Base-by-base conservation (phyloP, 2,888 invertebrate species). In the Platynereis dumerilii region DNA sequence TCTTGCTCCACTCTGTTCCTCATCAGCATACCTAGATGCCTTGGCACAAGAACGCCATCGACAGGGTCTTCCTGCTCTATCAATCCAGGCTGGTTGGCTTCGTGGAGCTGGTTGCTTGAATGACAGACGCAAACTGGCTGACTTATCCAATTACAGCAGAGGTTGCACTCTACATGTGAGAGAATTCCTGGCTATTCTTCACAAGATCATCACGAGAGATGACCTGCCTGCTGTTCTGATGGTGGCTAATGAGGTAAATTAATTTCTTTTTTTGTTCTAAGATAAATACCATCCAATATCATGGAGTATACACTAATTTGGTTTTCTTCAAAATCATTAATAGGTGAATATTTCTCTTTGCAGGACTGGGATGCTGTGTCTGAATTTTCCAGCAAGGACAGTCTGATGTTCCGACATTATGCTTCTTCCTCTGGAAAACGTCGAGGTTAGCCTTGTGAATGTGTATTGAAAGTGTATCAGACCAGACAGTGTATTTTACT, bases 161-260 rank as follows among this genome's bases (percentile, higher is more conserved):
- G 27, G 58, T 27, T 44, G 26, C 10, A 24, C 44, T 26, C 58
- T 58, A 17, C 58, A 58, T 27, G 34, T 62, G 10, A 34, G 29
- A 22, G 56, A 55, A 27, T 55, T 44, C 62, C 39, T 62, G 15
- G 62, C 48, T 24, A 27, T 56, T n/a, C 62, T 62, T 10, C 42
- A 62, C 15, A 54, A 44, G 28, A n/a, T 62, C 10, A 54, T 62
- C 20, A 26, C 10, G 24, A 12, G 15, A 10, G 24, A 28, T 22
- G 62, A 62, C 44, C n/a, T 44, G 44, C 62, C 62, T 2, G 24
- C 62, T 24, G 62, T 62, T 22, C 39, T 62, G 27, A 42, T 28
- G n/a, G 26, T 62, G 20, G 42, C 52, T 1, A 56, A 62, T 56
- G 52, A 62, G 62, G 62, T 62, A 56, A 58, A 44, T n/a, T 15